Percentiles rank a stretch among this genome's conserved stretches.
phyloP scores from a whole-genome alignment of 2,113 vertebrate genomes.

The Sinocyclocheilus rhinocerous region DNA sequence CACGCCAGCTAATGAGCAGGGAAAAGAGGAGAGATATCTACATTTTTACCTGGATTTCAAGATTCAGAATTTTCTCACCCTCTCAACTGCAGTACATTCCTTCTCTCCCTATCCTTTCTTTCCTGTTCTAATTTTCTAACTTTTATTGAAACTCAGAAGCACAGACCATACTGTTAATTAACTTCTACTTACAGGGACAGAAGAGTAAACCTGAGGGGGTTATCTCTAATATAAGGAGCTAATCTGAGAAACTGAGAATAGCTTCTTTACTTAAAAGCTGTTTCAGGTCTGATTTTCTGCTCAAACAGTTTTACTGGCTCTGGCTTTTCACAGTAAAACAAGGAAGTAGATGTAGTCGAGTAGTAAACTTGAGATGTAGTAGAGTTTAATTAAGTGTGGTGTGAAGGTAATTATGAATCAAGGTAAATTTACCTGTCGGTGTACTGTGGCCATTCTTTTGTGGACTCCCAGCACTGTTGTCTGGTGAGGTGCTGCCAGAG shows the following conservation, averaged over 20 bases:
- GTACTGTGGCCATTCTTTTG: conserved; percentile 62
- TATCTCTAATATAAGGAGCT: not conserved
- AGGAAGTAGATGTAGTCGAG: not conserved
- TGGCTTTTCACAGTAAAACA: not conserved
- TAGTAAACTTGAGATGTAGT: no score
- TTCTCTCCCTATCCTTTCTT: not conserved
- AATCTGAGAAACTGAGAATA: not conserved
- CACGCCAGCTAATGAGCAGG: conserved; percentile 5
- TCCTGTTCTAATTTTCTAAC: not conserved
- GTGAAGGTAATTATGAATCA: not conserved
- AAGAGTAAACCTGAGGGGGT: not conserved
- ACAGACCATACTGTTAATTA: not conserved
- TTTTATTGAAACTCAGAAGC: not conserved
- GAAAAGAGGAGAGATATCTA: not conserved
- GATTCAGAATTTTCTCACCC: not conserved
- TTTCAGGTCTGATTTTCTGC: not conserved
- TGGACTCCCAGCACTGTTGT: conserved; percentile 72
- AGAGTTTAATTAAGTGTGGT: no score
- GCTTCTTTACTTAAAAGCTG: not conserved
- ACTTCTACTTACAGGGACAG: not conserved
- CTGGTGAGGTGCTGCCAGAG: conserved; percentile 77
- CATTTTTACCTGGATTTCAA: conserved; percentile 1
- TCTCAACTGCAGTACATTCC: not conserved
- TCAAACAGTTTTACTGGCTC: not conserved
- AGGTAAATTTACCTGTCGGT: conserved; percentile 67